Evolutionary conservation across 2,888 invertebrate species (phyloP).

Genomic region (Mesopsocus fuscifrons): DNA sequence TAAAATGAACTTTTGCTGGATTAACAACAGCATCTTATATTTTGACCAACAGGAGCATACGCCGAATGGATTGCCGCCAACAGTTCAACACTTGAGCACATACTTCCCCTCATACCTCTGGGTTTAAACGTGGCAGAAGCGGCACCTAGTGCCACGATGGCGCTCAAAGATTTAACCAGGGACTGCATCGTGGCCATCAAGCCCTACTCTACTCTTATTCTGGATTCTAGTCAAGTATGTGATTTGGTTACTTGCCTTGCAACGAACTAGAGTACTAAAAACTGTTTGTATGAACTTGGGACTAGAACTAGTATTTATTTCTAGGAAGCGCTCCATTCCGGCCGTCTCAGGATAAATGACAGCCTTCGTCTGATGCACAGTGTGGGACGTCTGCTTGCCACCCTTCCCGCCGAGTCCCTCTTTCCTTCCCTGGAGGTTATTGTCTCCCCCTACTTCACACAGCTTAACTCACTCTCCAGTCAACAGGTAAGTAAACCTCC

Average conservation of each 20-base stretch:
- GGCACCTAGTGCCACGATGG: slow-evolving; percentile 65
- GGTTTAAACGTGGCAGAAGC: slow-evolving; percentile 45
- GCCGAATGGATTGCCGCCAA: slow-evolving; percentile 68
- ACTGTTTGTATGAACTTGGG: no score
- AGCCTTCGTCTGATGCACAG: slow-evolving; percentile 54
- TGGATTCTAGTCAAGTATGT: slow-evolving; percentile 43
- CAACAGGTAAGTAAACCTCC: slow-evolving; percentile 11
- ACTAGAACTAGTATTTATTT: slow-evolving; percentile 18
- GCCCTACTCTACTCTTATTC: slow-evolving; percentile 55
- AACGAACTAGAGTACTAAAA: no score
- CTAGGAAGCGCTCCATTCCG: slow-evolving; percentile 32
- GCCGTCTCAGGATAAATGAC: slow-evolving; percentile 42
- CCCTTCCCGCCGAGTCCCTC: slow-evolving; percentile 39
- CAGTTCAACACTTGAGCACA: slow-evolving; percentile 41
- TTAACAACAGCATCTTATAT: no score
- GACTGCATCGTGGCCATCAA: slow-evolving; percentile 59
- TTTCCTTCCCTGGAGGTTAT: slow-evolving; percentile 49
- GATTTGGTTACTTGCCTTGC: neutral
- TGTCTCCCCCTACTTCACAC: slow-evolving; percentile 42
- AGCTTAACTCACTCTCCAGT: slow-evolving; percentile 31
- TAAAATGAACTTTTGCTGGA: no score
- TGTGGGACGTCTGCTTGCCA: slow-evolving; percentile 50
- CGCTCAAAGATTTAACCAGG: slow-evolving; percentile 68
- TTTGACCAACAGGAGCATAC: slow-evolving; percentile 64
- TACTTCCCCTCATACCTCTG: slow-evolving; percentile 45